Percentiles rank a stretch among this genome's conserved stretches.
Evolutionary conservation across 2,797 vertebrate genomes (phyloP).

Genomic region (Phalloptychus januarius): DNA sequence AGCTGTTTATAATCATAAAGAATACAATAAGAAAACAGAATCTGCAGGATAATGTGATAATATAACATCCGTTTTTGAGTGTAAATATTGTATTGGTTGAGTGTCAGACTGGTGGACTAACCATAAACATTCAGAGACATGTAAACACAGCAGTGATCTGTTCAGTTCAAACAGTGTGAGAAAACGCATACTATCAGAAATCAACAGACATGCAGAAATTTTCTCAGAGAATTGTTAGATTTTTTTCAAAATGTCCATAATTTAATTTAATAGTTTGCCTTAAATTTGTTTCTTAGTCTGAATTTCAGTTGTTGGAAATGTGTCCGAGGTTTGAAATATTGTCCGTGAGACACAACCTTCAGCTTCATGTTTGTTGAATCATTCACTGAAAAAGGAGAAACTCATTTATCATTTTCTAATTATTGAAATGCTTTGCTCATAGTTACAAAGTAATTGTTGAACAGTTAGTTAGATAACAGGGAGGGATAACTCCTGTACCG

Average conservation of each 20-base stretch:
- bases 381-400: conserved; percentile 35
- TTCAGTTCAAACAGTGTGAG: not conserved
- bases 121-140: conserved; percentile 48
- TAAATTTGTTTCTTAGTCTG: not conserved
- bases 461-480: not conserved
- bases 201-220: conserved; percentile 1
- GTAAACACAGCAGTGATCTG: conserved; percentile 41
- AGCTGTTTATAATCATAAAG: not conserved
- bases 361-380: conserved; percentile 13
- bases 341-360: not conserved
- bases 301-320: not conserved
- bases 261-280: not conserved
- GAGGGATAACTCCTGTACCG: not conserved
- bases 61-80: conserved; percentile 23
- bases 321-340: not conserved
- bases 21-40: conserved; percentile 5
- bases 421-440: not conserved
- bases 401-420: conserved; percentile 2
- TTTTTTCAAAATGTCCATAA: not conserved
- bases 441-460: conserved; percentile 1
- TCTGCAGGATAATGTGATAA: conserved; percentile 15
- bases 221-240: not conserved
- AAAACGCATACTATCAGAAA: conserved; percentile 24
- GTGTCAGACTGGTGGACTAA: conserved; percentile 27
- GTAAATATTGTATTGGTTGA: conserved; percentile 46